A percentile compares a stretch with the other conserved stretches of the same genome.
These are phyloP conservation scores for Diadophis punctatus DNA, from an alignment of 2,113 vertebrate genomes.

Conservation along the genomic window DNA sequence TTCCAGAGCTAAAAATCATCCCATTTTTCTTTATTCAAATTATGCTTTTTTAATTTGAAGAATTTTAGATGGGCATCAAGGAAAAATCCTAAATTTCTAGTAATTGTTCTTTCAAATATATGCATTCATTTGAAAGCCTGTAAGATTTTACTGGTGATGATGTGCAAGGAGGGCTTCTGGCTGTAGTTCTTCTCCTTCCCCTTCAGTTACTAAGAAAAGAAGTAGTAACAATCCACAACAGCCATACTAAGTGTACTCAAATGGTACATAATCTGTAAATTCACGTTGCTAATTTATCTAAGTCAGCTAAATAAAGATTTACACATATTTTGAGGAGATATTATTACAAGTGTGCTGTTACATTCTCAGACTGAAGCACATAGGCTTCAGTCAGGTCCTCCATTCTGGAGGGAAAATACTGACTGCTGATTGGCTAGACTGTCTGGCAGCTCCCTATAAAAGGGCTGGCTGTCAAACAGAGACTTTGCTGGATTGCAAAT, in stretches of 20 bases:
- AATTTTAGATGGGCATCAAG: slow-evolving; percentile 8
- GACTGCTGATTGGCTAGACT: too few relatives aligned
- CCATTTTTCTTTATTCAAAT: neutral
- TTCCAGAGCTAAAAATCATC: neutral
- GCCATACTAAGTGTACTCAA: slow-evolving; percentile 17
- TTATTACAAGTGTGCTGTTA: too few relatives aligned
- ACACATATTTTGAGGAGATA: slow-evolving; percentile 34
- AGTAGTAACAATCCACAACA: slow-evolving; percentile 25
- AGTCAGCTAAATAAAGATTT: slow-evolving; percentile 44
- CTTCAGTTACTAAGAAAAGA: slow-evolving; percentile 39
- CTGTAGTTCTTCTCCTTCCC: slow-evolving; percentile 41
- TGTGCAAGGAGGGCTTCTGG: neutral
- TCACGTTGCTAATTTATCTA: slow-evolving; percentile 36
- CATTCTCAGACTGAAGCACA: too few relatives aligned
- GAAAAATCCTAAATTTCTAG: neutral
- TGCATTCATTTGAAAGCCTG: slow-evolving; percentile 3
- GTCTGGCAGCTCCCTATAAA: too few relatives aligned
- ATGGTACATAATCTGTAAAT: slow-evolving; percentile 37
- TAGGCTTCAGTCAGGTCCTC: too few relatives aligned
- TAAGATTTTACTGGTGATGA: slow-evolving; percentile 23
- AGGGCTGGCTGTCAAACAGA: too few relatives aligned
- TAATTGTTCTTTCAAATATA: neutral
- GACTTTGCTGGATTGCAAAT: too few relatives aligned
- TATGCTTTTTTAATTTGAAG: slow-evolving; percentile 19
- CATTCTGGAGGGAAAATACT: too few relatives aligned